These are phyloP conservation scores for Eristalis pertinax DNA, from an alignment of 2,888 invertebrate species.

Conservation along the genomic window DNA sequence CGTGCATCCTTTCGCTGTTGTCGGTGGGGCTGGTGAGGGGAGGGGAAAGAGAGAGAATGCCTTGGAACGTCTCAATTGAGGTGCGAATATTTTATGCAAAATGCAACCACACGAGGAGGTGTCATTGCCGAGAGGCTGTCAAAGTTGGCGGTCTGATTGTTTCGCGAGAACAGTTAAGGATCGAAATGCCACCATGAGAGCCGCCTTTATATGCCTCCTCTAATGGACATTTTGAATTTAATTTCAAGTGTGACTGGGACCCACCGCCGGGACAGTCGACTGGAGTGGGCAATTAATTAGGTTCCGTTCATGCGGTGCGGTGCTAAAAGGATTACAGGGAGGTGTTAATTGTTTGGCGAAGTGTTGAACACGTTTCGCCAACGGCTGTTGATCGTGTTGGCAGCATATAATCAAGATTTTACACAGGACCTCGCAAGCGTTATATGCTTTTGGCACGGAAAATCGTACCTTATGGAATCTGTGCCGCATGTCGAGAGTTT, in stretches of 20 bases:
- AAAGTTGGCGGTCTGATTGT: constrained; percentile 40
- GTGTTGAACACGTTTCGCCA: constrained; percentile 35
- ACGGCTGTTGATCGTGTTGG: not conserved
- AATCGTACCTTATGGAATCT: not conserved
- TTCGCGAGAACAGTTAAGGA: constrained; percentile 2
- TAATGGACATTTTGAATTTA: constrained; percentile 39
- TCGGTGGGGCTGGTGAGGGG: not conserved
- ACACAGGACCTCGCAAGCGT: not conserved
- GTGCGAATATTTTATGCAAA: constrained; percentile 65
- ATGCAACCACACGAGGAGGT: constrained; percentile 33
- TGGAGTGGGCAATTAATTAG: constrained; percentile 48
- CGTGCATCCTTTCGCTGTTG: constrained; percentile 17
- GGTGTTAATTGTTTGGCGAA: constrained; percentile 46
- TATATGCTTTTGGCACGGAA: constrained; percentile 1
- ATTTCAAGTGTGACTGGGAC: constrained; percentile 17
- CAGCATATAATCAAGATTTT: not conserved
- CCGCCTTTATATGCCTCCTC: constrained; percentile 22
- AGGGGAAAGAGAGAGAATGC: not conserved
- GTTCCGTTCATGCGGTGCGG: constrained; percentile 19
- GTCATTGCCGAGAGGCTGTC: constrained; percentile 32
- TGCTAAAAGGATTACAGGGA: constrained; percentile 59
- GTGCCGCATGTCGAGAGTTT: not conserved
- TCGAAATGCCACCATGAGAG: not conserved
- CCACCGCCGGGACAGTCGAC: constrained; percentile 8
- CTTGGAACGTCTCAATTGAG: constrained; percentile 45